A percentile compares a stretch with the other conserved stretches of the same genome.
phyloP scores from a whole-genome alignment of 2,113 vertebrate genomes.

The Anarrhichthys ocellatus region DNA sequence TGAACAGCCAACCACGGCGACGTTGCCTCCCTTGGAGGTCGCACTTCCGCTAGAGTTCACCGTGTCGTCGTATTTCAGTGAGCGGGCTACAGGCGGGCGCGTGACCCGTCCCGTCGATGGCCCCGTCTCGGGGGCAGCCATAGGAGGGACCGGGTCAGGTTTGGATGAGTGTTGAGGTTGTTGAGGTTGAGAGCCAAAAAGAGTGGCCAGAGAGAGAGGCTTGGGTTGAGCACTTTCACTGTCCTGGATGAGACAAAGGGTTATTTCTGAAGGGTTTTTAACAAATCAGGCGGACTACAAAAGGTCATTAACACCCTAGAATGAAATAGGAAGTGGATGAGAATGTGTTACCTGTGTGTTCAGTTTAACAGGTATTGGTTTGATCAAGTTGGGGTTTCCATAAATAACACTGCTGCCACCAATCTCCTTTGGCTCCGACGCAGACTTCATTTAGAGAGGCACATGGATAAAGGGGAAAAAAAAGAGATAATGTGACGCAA shows the following conservation, averaged over 20 bases:
- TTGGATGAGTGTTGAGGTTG: conserved; percentile 67
- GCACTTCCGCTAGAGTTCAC: conserved; percentile 26
- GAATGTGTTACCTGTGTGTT: conserved; percentile 65
- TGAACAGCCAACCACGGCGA: not conserved
- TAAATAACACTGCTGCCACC: conserved; percentile 88
- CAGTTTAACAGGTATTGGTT: conserved; percentile 95
- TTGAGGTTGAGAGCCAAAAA: conserved; percentile 86
- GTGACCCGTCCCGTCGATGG: conserved; percentile 23
- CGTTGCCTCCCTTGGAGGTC: not conserved
- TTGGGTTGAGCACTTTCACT: conserved; percentile 82
- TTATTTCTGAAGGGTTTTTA: conserved; percentile 1
- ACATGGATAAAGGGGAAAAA: not conserved
- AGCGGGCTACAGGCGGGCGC: conserved; percentile 85
- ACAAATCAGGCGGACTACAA: not conserved
- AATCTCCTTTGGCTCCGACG: conserved; percentile 95
- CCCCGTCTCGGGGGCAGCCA: not conserved
- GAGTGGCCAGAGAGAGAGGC: conserved; percentile 86
- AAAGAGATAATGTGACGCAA: not conserved
- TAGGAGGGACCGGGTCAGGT: conserved; percentile 49
- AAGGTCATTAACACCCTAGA: not conserved
- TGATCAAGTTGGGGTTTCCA: conserved; percentile 93
- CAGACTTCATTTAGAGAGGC: conserved; percentile 83
- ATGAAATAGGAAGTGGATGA: not conserved
- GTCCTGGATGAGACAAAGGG: conserved; percentile 76
- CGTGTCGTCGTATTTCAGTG: conserved; percentile 88